Conservation (phyloP, 30 jellyfish, hydroid and myxozoan genomes). For the Aurelia coerulea region DNA sequence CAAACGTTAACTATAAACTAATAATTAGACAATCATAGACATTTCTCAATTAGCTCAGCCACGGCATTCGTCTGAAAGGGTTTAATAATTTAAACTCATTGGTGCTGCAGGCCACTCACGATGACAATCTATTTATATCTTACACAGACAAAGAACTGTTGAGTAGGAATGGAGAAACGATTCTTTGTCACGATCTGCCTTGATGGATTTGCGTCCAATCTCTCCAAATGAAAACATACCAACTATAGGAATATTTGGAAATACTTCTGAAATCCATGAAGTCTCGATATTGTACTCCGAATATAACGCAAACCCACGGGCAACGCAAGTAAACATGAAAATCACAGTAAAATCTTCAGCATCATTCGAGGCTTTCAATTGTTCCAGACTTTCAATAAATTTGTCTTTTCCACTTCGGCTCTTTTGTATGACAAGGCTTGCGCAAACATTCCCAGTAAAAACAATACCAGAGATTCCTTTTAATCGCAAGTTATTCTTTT, state of each 20-base stretch:
- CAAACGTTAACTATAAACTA: no score
- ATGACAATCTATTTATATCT: background rate
- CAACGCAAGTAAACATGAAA: slow-evolving; percentile 70
- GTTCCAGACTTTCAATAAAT: background rate
- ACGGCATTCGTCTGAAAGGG: no score
- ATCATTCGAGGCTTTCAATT: background rate
- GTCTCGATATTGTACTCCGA: slow-evolving; percentile 55
- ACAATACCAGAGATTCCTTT: slow-evolving; percentile 62
- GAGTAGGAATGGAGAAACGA: slow-evolving; percentile 57
- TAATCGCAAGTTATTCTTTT: background rate
- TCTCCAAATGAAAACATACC: slow-evolving; percentile 82
- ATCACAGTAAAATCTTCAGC: background rate
- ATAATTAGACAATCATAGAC: no score
- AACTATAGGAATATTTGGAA: slow-evolving; percentile 41
- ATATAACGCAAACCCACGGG: slow-evolving; percentile 55
- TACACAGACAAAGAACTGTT: slow-evolving; percentile 64
- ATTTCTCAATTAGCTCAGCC: no score
- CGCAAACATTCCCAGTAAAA: slow-evolving; percentile 52
- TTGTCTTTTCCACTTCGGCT: slow-evolving; percentile 1
- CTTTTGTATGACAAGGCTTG: slow-evolving; percentile 33
- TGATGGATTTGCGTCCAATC: slow-evolving; percentile 39
- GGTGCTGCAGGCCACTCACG: no score
- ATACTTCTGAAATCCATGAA: slow-evolving; percentile 46
- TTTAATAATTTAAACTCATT: no score
- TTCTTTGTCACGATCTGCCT: background rate